These are phyloP conservation scores for Caenorhabditis doughertyi DNA, from an alignment of 2,888 invertebrate species.

Conservation along the genomic window DNA sequence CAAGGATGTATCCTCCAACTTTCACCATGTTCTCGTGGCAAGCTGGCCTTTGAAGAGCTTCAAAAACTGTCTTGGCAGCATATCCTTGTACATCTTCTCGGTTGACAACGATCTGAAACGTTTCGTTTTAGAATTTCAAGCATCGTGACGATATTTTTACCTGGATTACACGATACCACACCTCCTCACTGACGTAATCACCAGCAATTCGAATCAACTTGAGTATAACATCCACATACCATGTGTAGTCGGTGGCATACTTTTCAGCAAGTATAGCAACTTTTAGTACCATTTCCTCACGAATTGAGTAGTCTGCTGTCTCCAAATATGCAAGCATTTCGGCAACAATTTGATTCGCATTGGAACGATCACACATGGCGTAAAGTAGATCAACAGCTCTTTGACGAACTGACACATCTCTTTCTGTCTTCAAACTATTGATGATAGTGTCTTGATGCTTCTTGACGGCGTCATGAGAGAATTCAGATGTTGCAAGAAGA, in stretches of 20 bases:
- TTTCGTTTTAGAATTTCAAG: too few species aligned
- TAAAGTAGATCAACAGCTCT: slow-evolving; percentile 98
- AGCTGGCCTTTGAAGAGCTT: slow-evolving; percentile 91
- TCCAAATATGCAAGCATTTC: slow-evolving; percentile 99
- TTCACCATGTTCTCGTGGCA: slow-evolving; percentile 99
- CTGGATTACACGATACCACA: slow-evolving; percentile 97
- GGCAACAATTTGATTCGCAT: slow-evolving; percentile 98
- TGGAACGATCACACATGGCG: slow-evolving; percentile 99
- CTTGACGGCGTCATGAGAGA: slow-evolving; percentile 99
- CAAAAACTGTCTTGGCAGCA: slow-evolving; percentile 99
- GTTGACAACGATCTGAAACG: slow-evolving; percentile 95
- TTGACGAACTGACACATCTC: slow-evolving; percentile 88
- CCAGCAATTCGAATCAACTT: slow-evolving; percentile 99
- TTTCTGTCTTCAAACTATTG: slow-evolving; percentile 90
- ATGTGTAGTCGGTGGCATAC: slow-evolving; percentile 99
- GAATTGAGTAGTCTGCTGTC: slow-evolving; percentile 98
- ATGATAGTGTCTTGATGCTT: slow-evolving; percentile 99
- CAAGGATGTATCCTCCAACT: slow-evolving; percentile 98
- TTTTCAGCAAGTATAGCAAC: slow-evolving; percentile 99
- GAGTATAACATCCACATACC: slow-evolving; percentile 95
- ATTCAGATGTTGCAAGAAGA: slow-evolving; percentile 97
- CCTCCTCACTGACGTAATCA: slow-evolving; percentile 99
- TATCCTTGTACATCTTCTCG: slow-evolving; percentile 99
- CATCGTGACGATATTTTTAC: too few species aligned
- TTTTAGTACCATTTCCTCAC: slow-evolving; percentile 99